Evolutionary conservation across 1,140 invertebrate genomes (phyloP), one percentile per base, ranked within the genome.

Genomic region (Oedothorax gibbosus): DNA sequence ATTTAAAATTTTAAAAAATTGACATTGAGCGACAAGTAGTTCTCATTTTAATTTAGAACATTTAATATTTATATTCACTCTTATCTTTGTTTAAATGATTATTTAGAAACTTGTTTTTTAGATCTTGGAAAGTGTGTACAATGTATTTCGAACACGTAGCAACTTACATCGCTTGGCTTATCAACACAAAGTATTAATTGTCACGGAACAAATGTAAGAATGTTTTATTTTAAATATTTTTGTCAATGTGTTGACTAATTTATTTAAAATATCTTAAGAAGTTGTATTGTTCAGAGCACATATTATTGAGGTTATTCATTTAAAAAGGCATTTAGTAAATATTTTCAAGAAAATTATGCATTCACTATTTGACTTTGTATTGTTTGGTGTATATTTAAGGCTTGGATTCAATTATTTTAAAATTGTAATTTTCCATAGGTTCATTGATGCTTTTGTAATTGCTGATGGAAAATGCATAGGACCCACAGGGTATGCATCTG

Each of bases 161-260:
- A 87, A 89, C 11, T 88, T 93, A 14, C 91, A 92, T 87, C 88
- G 89, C 51, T 87, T 87, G 54, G 92, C 92, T 5, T 93, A 93
- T 87, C 91, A 92, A 83, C 92, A 93, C 85, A 89, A 89, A 68
- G 90, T 91, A 20, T 88, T 86, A 8, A 90, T 89, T 68, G 88
- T 89, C 15, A 89, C 92, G 65, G 91, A 92, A 72, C 86, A 83
- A 76, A 92, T 92, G 92, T 86, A 86, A 80, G 84, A 35, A 62
- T 69, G 18, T 66, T 20, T 71, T 71, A 53, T 53, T 5, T n/a
- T 11, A 69, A 9, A 21, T 68, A 5, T 35, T 35, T 35, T 35
- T 35, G 35, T 35, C 35, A 35, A 35, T 35, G 35, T 5, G 35
- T 35, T 35, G 35, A 35, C 35, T 35, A 35, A 35, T 35, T 35